Base-by-base conservation (phyloP, 2,888 invertebrate species). In the Pseudococcus longispinus region DNA sequence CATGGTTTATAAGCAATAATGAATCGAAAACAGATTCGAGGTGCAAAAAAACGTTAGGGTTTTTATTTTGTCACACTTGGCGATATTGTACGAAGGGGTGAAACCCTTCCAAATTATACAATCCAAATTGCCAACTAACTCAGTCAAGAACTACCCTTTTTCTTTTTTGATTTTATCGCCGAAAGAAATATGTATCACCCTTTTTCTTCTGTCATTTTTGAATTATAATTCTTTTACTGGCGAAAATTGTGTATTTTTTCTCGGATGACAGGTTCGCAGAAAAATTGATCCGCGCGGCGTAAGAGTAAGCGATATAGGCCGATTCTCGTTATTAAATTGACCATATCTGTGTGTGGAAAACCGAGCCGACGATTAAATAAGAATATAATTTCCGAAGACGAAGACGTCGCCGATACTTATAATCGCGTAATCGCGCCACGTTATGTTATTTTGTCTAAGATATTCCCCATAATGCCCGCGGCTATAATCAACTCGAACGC, bases 1-100 rank as follows among this genome's bases (percentile, higher is more conserved):
- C 84, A 84, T 84, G 84, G 84, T 84, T 84, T 84, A 84, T 84
- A 84, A 84, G 84, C 84, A 84, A 84, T 84, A 84, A 84, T 84
- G 84, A 84, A 84, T 84, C 84, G 55, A 84, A 84, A 84, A 84
- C 84, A 84, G 84, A 84, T 84, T 84, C 84, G 29, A 84, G 60
- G 84, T 84, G 84, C 60, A 60, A 84, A 84, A 84, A 84, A 84
- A 84, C 84, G 84, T 84, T 84, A 84, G 84, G 60, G 84, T 60
- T 84, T 83, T 84, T 84, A 84, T 84, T 84, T 84, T 84, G 84
- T 84, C 84, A 84, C 84, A 84, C 84, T 84, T 60, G 84, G 60
- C 84, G 84, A 84, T 84, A 84, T 84, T 84, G 60, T 84, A 84
- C 84, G 84, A 84, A 84, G 84, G 84, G 84, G 84, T 84, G 84